phyloP scores from a whole-genome alignment of 2,797 vertebrate genomes.

The Notamacropus eugenii region DNA sequence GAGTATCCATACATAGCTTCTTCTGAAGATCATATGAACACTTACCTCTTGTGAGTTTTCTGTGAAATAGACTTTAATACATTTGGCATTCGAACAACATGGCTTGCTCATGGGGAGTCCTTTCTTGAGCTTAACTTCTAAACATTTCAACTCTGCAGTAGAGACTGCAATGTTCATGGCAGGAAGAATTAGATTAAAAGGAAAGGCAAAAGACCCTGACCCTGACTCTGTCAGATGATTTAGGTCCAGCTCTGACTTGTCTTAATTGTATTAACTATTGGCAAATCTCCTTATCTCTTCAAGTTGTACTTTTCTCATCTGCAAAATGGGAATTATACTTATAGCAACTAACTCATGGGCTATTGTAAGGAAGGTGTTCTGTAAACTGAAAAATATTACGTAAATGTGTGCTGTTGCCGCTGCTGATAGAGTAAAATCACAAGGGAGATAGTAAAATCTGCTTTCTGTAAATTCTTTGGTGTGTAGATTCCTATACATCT shows the following conservation, averaged over 20 bases:
- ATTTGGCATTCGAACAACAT: not conserved
- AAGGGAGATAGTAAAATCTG: not conserved
- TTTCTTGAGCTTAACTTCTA: not conserved
- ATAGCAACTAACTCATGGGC: not conserved
- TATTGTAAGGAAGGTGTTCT: not conserved
- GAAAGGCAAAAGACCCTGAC: not conserved
- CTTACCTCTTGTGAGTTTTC: not conserved
- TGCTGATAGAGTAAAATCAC: not conserved
- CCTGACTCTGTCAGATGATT: not conserved
- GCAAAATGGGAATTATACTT: not conserved
- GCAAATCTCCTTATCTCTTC: not conserved
- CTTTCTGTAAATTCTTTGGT: not conserved
- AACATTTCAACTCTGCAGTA: not conserved
- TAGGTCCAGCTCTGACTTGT: not conserved
- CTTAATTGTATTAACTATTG: not conserved
- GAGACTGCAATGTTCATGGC: not conserved
- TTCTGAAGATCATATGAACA: not conserved
- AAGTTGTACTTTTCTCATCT: not conserved
- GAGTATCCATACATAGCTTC: not conserved
- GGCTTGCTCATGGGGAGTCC: not conserved
- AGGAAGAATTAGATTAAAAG: not conserved
- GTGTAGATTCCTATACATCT: not conserved
- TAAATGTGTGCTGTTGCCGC: not conserved
- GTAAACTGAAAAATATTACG: not conserved
- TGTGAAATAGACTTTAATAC: not conserved